Percentiles rank a stretch among this genome's conserved stretches.
Evolutionary conservation across 2,888 invertebrate species (phyloP).

Genomic region (Synergus laeviventris): DNA sequence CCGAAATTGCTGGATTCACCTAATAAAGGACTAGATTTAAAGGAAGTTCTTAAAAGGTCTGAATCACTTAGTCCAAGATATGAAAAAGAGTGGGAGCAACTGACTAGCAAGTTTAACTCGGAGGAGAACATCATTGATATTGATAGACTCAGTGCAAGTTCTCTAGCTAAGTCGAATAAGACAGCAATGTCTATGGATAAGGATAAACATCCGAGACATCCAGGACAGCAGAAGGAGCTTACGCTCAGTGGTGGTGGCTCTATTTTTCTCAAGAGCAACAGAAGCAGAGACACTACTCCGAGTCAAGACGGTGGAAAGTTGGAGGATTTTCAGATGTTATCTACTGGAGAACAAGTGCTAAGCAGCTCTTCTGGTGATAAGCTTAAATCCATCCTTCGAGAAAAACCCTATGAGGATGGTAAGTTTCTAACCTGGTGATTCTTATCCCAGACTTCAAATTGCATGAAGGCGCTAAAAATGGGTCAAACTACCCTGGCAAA

Average conservation of each 20-base stretch:
- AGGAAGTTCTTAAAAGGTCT: constrained; percentile 77
- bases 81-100: constrained; percentile 78
- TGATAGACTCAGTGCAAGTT: constrained; percentile 66
- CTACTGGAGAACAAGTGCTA: constrained; percentile 55
- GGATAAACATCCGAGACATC: constrained; percentile 74
- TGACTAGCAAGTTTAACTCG: constrained; percentile 67
- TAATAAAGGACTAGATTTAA: constrained; percentile 46
- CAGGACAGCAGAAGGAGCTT: constrained; percentile 74
- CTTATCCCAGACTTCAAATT: constrained; percentile 12
- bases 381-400: constrained; percentile 72
- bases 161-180: constrained; percentile 58
- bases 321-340: constrained; percentile 62
- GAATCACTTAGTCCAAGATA: constrained; percentile 77
- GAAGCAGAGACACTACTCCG: constrained; percentile 71
- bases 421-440: constrained; percentile 45
- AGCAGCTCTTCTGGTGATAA: constrained; percentile 62
- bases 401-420: constrained; percentile 72
- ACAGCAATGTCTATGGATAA: constrained; percentile 62
- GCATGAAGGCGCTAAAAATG: no score
- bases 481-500: no score
- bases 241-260: constrained; percentile 79
- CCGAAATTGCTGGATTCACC: constrained; percentile 64
- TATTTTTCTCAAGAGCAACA: constrained; percentile 80
- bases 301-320: constrained; percentile 64
- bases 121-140: constrained; percentile 74